phyloP scores from a whole-genome alignment of 2,888 invertebrate genomes.

The Drosophila borealis region DNA sequence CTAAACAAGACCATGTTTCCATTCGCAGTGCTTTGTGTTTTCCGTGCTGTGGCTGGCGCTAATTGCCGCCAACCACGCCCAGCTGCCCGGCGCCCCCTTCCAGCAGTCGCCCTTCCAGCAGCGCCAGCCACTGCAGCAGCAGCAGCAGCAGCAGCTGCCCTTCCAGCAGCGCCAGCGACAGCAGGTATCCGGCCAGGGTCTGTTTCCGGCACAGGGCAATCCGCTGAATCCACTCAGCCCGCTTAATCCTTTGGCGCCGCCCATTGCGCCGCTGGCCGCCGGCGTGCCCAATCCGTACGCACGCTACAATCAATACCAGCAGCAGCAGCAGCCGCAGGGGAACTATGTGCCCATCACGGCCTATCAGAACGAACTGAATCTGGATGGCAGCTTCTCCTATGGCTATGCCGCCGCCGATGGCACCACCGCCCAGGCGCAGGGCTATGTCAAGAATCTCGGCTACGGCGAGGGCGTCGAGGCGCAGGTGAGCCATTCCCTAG shows the following conservation, averaged over 20 bases:
- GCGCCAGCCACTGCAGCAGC: slow-evolving; percentile 35
- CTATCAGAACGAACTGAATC: slow-evolving; percentile 84
- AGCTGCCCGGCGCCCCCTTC: slow-evolving; percentile 68
- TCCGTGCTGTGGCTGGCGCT: slow-evolving; percentile 37
- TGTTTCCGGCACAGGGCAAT: slow-evolving; percentile 60
- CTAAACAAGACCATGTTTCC: background rate
- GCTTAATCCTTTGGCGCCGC: slow-evolving; percentile 57
- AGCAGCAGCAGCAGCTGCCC: slow-evolving; percentile 63
- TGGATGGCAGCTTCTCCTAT: slow-evolving; percentile 84
- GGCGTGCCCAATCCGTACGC: slow-evolving; percentile 65
- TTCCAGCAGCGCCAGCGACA: slow-evolving; percentile 53
- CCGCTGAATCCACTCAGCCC: slow-evolving; percentile 54
- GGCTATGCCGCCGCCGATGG: slow-evolving; percentile 92
- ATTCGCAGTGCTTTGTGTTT: slow-evolving; percentile 34
- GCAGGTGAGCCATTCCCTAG: slow-evolving; percentile 77
- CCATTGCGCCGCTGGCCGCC: slow-evolving; percentile 35
- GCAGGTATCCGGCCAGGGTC: slow-evolving; percentile 57
- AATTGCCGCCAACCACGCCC: slow-evolving; percentile 40
- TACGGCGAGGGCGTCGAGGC: slow-evolving; percentile 88
- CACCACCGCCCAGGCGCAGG: slow-evolving; percentile 91
- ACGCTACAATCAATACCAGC: slow-evolving; percentile 77
- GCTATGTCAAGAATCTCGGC: slow-evolving; percentile 90
- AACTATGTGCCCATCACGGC: slow-evolving; percentile 85
- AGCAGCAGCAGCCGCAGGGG: slow-evolving; percentile 70
- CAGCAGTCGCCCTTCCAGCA: slow-evolving; percentile 69